These are phyloP conservation scores for Nettapus auritus DNA, from an alignment of 2,113 vertebrate genomes.

Conservation along the genomic window DNA sequence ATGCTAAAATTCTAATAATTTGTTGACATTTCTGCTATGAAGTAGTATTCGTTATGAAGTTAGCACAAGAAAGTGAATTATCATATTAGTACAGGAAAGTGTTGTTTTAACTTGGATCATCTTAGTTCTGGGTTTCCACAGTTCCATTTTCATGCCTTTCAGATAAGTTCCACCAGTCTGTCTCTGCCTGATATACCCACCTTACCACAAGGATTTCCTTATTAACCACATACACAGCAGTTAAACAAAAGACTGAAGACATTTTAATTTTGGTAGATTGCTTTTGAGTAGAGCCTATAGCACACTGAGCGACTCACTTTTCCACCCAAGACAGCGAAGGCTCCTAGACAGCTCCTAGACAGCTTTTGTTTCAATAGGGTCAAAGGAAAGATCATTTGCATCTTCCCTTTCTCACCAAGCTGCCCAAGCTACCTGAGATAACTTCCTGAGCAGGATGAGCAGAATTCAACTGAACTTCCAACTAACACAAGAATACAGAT, in stretches of 20 bases:
- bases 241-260: neutral
- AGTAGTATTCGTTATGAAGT: neutral
- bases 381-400: neutral
- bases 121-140: neutral
- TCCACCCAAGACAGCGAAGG: neutral
- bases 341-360: too few relatives aligned
- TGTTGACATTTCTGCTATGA: neutral
- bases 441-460: neutral
- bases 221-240: neutral
- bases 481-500: neutral
- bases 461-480: neutral
- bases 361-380: neutral
- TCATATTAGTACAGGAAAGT: neutral
- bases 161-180: neutral
- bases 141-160: neutral
- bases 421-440: neutral
- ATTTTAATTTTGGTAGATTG: fast-evolving
- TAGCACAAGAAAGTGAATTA: neutral
- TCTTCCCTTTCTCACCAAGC: neutral
- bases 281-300: neutral
- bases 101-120: neutral
- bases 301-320: neutral
- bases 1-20: neutral
- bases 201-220: neutral
- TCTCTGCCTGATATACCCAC: neutral